Evolutionary conservation across 2,113 vertebrate species (phyloP).

Genomic region (Gopherus evgoodei): DNA sequence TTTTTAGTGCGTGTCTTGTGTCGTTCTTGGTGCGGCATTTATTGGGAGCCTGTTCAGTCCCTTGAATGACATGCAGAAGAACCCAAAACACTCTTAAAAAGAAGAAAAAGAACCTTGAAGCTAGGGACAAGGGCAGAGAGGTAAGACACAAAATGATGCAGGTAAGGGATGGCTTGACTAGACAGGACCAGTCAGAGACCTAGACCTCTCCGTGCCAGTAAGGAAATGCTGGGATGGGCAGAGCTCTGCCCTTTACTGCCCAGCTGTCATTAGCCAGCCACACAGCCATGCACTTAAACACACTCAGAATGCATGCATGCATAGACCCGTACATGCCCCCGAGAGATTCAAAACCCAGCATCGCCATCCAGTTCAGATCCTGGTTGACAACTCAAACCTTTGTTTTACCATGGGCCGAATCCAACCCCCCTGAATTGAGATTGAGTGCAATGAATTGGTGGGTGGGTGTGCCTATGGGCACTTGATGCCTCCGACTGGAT

Average conservation of each 20-base stretch:
- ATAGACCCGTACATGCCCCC: background rate
- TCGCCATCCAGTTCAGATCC: background rate
- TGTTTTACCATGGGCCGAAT: background rate
- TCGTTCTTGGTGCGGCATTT: constrained; percentile 23
- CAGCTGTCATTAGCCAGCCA: background rate
- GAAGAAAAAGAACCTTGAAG: background rate
- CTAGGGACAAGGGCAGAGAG: background rate
- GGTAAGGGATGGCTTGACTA: background rate
- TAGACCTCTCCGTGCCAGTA: background rate
- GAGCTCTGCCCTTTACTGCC: background rate
- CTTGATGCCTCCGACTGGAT: background rate
- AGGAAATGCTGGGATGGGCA: background rate
- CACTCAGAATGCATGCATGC: fast-evolving
- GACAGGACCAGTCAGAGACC: background rate
- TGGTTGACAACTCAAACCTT: background rate
- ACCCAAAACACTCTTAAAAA: constrained; percentile 28
- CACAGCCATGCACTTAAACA: background rate
- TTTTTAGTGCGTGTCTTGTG: constrained; percentile 30
- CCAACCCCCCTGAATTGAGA: background rate
- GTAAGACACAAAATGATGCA: background rate
- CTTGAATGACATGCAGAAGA: constrained; percentile 34
- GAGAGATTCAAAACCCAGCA: background rate
- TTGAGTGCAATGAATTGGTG: background rate
- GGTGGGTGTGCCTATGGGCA: background rate
- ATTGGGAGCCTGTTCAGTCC: background rate